phyloP scores from a whole-genome alignment of 2,888 invertebrate species.

The Hemithea aestivaria region DNA sequence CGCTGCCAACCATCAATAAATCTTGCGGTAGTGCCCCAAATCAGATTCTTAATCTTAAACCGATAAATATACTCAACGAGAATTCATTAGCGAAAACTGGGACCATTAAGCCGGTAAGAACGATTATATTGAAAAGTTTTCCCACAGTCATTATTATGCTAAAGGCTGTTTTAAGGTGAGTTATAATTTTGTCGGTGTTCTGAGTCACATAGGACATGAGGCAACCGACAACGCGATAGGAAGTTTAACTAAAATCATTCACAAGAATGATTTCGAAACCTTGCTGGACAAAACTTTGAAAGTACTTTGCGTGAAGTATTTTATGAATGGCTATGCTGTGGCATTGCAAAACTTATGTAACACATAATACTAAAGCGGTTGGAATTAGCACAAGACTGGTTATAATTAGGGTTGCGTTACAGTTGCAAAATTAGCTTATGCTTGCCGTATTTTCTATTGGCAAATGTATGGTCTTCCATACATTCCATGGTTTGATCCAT shows the following conservation, averaged over 20 bases:
- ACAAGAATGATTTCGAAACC: conserved; percentile 19
- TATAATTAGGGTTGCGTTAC: neutral
- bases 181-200: conserved; percentile 3
- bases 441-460: too few relatives aligned
- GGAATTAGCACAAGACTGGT: conserved; percentile 17
- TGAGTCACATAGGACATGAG: conserved; percentile 29
- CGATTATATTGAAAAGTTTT: neutral
- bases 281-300: conserved; percentile 19
- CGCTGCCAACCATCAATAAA: neutral
- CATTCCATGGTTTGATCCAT: too few relatives aligned
- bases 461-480: too few relatives aligned
- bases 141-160: conserved; percentile 11
- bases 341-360: conserved; percentile 24
- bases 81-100: too few relatives aligned
- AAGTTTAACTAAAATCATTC: conserved; percentile 34
- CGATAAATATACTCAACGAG: too few relatives aligned
- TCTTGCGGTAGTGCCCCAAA: conserved; percentile 2
- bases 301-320: conserved; percentile 6
- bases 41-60: too few relatives aligned
- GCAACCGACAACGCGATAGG: conserved; percentile 28
- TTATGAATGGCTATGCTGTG: conserved; percentile 24
- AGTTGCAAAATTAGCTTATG: too few relatives aligned
- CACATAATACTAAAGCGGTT: conserved; percentile 9
- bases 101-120: too few relatives aligned
- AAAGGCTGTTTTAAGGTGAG: too few relatives aligned